phyloP scores from a whole-genome alignment of 2,113 vertebrate species.

The Etheostoma cragini region DNA sequence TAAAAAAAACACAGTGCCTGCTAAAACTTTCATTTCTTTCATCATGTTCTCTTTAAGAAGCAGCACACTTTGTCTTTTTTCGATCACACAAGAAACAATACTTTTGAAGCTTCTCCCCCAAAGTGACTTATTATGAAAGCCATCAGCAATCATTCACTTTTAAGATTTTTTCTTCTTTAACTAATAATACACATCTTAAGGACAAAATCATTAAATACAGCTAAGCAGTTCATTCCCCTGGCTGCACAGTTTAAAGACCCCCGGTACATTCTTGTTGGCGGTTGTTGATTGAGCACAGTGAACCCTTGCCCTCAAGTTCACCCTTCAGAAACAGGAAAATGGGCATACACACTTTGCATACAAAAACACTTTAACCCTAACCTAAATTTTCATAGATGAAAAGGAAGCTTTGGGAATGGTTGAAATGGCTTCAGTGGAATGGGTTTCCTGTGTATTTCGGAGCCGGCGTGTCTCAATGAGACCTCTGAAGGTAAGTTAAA shows the following conservation, averaged over 20 bases:
- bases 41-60: conserved; percentile 8
- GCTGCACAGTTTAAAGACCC: conserved; percentile 22
- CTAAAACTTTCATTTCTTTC: conserved; percentile 5
- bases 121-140: conserved; percentile 28
- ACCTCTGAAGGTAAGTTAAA: not conserved
- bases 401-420: not conserved
- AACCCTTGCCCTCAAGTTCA: conserved; percentile 28
- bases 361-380: not conserved
- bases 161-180: conserved; percentile 1
- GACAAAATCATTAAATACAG: conserved; percentile 29
- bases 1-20: conserved; percentile 36
- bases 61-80: conserved; percentile 24
- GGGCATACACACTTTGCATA: conserved; percentile 6
- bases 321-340: conserved; percentile 4
- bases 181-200: conserved; percentile 41
- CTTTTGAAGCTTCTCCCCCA: conserved; percentile 7
- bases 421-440: not conserved
- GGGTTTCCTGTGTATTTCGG: not conserved
- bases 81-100: not conserved
- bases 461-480: not conserved
- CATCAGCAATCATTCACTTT: conserved; percentile 29
- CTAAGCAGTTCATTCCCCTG: conserved; percentile 31
- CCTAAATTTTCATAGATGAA: conserved; percentile 11
- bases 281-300: conserved; percentile 31
- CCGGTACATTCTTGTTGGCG: not conserved